phyloP scores from a whole-genome alignment of 2,797 vertebrate species.

The Malurus leucopterus region DNA sequence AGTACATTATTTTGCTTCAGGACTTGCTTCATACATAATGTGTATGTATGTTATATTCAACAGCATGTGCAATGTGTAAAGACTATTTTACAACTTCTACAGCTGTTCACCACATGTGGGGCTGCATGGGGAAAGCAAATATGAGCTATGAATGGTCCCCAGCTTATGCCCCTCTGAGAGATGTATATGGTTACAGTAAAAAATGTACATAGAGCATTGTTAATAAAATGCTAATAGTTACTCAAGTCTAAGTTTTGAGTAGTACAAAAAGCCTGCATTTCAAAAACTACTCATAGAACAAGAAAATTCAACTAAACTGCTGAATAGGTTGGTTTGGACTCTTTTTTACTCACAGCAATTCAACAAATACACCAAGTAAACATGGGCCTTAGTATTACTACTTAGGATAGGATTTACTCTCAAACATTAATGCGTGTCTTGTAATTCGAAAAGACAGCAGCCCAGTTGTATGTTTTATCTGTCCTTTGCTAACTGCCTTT shows the following conservation, averaged over 20 bases:
- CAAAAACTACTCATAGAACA: background rate
- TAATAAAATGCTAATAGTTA: conserved; percentile 28
- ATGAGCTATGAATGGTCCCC: conserved; percentile 40
- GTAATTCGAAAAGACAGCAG: background rate
- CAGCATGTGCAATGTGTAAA: conserved; percentile 14
- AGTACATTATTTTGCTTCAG: background rate
- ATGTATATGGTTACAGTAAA: conserved; percentile 44
- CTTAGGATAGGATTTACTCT: background rate
- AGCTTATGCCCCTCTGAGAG: conserved; percentile 31
- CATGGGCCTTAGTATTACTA: conserved; percentile 1
- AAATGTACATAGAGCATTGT: background rate
- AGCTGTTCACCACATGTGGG: conserved; percentile 70
- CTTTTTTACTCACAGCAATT: conserved; percentile 2
- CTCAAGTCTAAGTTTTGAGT: conserved; percentile 22
- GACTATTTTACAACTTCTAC: conserved; percentile 48
- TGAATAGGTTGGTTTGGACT: background rate
- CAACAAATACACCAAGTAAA: conserved; percentile 21
- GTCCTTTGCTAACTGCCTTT: background rate
- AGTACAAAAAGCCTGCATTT: background rate
- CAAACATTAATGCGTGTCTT: background rate
- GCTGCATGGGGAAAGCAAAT: conserved; percentile 49
- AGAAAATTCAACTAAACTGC: background rate
- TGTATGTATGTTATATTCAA: background rate
- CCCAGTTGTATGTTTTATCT: background rate
- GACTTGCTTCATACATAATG: background rate